Conservation (phyloP, 2,888 invertebrate species). For the Hypsopygia costalis region DNA sequence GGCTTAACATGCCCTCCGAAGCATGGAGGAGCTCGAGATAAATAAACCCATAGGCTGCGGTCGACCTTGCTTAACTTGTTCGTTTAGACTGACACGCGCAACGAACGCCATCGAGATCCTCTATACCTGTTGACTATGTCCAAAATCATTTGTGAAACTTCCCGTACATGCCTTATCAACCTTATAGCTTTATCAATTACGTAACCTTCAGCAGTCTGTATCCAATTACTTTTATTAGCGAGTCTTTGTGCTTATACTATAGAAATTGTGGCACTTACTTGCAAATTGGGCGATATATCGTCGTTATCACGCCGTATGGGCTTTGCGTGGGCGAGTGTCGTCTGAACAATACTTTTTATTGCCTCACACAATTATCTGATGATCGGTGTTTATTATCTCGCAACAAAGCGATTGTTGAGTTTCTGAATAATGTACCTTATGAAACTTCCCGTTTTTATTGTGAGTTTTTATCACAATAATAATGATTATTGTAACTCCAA, state of each 20-base stretch:
- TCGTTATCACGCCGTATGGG: constrained; percentile 35
- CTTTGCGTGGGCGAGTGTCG: constrained; percentile 33
- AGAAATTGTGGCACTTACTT: constrained; percentile 47
- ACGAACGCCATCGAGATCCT: too few species aligned
- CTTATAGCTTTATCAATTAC: constrained; percentile 20
- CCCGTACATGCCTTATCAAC: too few species aligned
- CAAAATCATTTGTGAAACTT: too few species aligned
- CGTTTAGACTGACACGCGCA: too few species aligned
- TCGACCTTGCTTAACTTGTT: too few species aligned
- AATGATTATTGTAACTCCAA: too few species aligned
- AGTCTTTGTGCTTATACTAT: constrained; percentile 40
- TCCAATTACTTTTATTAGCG: constrained; percentile 64
- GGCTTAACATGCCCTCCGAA: too few species aligned
- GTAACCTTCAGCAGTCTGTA: constrained; percentile 40
- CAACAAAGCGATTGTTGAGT: not conserved
- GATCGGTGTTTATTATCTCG: constrained; percentile 17
- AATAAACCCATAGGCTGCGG: too few species aligned
- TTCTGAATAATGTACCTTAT: not conserved
- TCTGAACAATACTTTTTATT: constrained; percentile 37
- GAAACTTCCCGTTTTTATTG: not conserved
- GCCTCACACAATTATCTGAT: constrained; percentile 47
- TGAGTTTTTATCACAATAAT: too few species aligned
- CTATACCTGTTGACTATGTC: too few species aligned
- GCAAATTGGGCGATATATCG: constrained; percentile 58
- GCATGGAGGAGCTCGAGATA: too few species aligned